Percentiles rank a stretch among this genome's conserved stretches.
These are phyloP conservation scores for Lerista edwardsae DNA, from an alignment of 2,797 vertebrate genomes.

Conservation along the genomic window DNA sequence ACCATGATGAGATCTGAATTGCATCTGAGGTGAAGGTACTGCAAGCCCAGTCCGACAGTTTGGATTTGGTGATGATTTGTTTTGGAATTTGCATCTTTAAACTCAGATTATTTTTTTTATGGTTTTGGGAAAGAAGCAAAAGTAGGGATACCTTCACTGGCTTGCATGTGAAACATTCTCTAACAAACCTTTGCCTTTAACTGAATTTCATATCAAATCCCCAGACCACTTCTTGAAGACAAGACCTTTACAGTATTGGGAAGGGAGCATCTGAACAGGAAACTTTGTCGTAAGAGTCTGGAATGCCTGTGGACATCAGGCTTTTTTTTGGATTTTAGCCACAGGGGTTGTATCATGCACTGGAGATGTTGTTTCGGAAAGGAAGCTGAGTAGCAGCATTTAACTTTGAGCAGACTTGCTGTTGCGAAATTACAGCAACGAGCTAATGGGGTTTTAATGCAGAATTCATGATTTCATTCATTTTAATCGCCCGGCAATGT, in stretches of 20 bases:
- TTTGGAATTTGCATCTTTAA: background rate
- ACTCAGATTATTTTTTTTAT: background rate
- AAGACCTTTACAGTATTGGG: background rate
- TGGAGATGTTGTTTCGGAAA: background rate
- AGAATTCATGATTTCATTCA: conserved; percentile 16
- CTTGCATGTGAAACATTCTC: background rate
- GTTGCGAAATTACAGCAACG: background rate
- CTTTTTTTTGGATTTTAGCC: background rate
- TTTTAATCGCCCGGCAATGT: conserved; percentile 14
- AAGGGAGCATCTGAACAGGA: background rate
- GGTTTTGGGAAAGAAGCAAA: background rate
- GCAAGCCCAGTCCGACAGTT: background rate
- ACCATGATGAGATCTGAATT: background rate
- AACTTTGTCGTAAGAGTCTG: background rate
- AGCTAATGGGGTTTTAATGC: conserved; percentile 9
- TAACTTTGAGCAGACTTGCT: background rate
- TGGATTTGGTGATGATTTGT: background rate
- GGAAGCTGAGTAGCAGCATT: background rate
- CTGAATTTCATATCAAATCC: background rate
- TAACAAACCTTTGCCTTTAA: background rate
- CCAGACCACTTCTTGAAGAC: background rate
- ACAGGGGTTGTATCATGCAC: background rate
- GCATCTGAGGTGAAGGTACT: background rate
- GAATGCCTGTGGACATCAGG: background rate
- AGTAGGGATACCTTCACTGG: background rate